Evolutionary conservation across 2,797 vertebrate genomes (phyloP).

Genomic region (Thaleichthys pacificus): DNA sequence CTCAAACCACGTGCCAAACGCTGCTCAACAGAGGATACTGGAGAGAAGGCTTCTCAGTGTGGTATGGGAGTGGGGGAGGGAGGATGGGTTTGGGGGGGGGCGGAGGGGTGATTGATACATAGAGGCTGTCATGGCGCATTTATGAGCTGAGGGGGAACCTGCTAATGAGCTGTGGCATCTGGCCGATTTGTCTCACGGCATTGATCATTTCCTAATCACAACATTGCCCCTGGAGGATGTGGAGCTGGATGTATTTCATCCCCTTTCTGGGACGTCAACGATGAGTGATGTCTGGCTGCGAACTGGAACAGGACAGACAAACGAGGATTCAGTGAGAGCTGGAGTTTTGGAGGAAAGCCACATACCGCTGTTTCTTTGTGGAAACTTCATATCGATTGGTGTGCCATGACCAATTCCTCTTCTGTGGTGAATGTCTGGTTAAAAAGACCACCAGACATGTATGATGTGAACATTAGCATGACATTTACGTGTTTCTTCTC

Average conservation of each 20-base stretch:
- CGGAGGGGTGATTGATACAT: slow-evolving; percentile 49
- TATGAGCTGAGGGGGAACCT: slow-evolving; percentile 46
- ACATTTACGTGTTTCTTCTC: no score
- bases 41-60: background rate
- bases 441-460: slow-evolving; percentile 4
- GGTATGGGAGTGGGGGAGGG: background rate
- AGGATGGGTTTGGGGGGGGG: background rate
- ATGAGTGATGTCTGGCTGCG: slow-evolving; percentile 29
- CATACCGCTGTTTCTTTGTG: slow-evolving; percentile 7
- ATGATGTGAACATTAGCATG: no score
- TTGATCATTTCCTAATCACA: slow-evolving; percentile 70
- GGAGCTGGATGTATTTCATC: slow-evolving; percentile 36
- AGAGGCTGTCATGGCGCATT: slow-evolving; percentile 49
- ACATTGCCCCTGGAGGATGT: slow-evolving; percentile 23
- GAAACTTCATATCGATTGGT: slow-evolving; percentile 16
- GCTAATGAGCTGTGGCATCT: slow-evolving; percentile 64
- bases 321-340: background rate
- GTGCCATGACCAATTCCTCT: slow-evolving; percentile 1
- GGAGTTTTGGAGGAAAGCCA: slow-evolving; percentile 22
- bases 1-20: background rate
- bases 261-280: slow-evolving; percentile 24
- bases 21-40: slow-evolving; percentile 22
- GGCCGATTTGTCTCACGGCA: slow-evolving; percentile 58
- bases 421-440: background rate
- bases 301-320: background rate